These are phyloP conservation scores for Hydropsyche tenuis DNA, from an alignment of 1,140 invertebrate genomes.

Conservation along the genomic window DNA sequence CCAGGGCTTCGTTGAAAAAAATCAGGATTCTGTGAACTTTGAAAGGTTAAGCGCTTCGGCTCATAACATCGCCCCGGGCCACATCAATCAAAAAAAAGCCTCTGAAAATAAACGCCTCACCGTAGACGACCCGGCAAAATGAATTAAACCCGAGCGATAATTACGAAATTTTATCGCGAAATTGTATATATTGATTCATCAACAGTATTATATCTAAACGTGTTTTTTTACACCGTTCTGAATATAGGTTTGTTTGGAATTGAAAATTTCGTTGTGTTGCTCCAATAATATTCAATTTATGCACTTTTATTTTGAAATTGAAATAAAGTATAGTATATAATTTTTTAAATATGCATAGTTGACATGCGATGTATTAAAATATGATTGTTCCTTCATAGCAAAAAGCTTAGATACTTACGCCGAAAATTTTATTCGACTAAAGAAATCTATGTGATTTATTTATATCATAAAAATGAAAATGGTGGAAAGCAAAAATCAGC, in stretches of 20 bases:
- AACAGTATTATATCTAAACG: too few relatives aligned
- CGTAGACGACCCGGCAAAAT: neutral
- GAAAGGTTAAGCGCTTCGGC: constrained; percentile 5
- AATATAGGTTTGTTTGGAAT: too few relatives aligned
- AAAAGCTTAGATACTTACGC: too few relatives aligned
- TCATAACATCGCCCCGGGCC: constrained; percentile 1
- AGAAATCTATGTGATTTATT: neutral
- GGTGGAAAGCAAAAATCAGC: neutral
- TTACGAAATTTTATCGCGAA: neutral
- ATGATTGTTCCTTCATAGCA: too few relatives aligned
- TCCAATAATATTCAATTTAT: too few relatives aligned
- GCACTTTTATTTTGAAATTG: too few relatives aligned
- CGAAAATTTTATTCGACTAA: neutral
- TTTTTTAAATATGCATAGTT: too few relatives aligned
- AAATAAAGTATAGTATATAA: too few relatives aligned
- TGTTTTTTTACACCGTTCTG: too few relatives aligned
- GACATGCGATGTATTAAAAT: too few relatives aligned
- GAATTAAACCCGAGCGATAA: constrained; percentile 2
- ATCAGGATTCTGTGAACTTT: neutral
- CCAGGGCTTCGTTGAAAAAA: neutral
- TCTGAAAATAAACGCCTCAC: neutral
- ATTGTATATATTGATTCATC: too few relatives aligned
- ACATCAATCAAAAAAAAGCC: constrained; percentile 11
- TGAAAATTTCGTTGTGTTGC: too few relatives aligned
- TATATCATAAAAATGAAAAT: neutral